A percentile compares a stretch with the other conserved stretches of the same genome.
Evolutionary conservation across 2,888 invertebrate genomes (phyloP).

Genomic region (Atrina japonica): DNA sequence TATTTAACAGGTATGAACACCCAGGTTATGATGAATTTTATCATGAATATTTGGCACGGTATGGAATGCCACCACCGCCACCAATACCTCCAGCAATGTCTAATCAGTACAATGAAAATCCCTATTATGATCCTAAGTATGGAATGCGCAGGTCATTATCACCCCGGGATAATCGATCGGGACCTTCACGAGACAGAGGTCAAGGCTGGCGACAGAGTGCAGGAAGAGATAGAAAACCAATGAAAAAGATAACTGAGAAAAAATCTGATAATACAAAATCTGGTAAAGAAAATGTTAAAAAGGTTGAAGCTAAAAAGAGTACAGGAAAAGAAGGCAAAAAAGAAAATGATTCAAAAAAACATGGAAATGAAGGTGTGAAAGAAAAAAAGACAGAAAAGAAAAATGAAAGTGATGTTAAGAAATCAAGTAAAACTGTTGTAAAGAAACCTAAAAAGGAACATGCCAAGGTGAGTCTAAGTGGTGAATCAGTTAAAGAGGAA

Average conservation of each 20-base stretch:
- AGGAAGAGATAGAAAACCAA: conserved; percentile 48
- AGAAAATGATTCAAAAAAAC: conserved; percentile 40
- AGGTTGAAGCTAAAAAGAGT: conserved; percentile 51
- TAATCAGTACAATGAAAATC: conserved; percentile 16
- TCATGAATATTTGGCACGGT: conserved; percentile 46
- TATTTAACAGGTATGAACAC: conserved; percentile 48
- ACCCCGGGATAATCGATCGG: conserved; percentile 24
- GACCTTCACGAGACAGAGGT: conserved; percentile 76
- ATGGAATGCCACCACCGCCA: conserved; percentile 46
- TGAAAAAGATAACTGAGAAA: conserved; percentile 49
- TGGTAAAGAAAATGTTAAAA: conserved; percentile 54
- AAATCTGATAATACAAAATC: conserved; percentile 44
- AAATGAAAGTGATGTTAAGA: conserved; percentile 29
- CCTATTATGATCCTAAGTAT: conserved; percentile 40
- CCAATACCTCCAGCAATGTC: conserved; percentile 31
- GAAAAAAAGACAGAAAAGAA: conserved; percentile 23
- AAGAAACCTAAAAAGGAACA: conserved; percentile 2
- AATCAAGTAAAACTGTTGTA: conserved; percentile 1
- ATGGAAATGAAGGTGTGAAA: conserved; percentile 31
- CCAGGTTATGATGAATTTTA: conserved; percentile 50
- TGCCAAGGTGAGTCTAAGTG: background rate
- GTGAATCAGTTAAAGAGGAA: conserved; percentile 19
- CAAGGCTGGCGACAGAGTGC: conserved; percentile 73
- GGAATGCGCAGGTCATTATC: conserved; percentile 48
- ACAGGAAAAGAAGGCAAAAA: conserved; percentile 46